These are phyloP conservation scores for Ormyrus nitidulus DNA, from an alignment of 2,888 invertebrate genomes.

Conservation along the genomic window DNA sequence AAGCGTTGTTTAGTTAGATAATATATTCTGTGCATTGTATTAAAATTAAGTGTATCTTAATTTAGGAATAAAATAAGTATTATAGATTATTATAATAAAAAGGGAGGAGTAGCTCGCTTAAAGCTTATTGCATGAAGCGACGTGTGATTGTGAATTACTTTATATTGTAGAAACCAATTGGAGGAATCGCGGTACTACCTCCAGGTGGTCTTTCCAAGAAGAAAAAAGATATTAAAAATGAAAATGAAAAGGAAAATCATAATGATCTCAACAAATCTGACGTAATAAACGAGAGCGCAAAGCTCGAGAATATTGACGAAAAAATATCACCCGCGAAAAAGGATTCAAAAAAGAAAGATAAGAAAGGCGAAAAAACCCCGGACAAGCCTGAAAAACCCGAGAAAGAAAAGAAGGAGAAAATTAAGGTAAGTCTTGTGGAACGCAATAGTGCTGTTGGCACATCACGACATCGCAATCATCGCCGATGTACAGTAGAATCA, in stretches of 20 bases:
- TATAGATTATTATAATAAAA: constrained; percentile 22
- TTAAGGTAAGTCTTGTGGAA: constrained; percentile 74
- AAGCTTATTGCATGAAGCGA: constrained; percentile 70
- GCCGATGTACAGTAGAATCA: constrained; percentile 24
- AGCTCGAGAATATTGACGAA: constrained; percentile 67
- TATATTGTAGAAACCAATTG: constrained; percentile 85
- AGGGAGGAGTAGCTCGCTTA: constrained; percentile 48
- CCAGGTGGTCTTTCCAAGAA: constrained; percentile 79
- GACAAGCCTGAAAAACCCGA: constrained; percentile 73
- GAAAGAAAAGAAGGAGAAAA: constrained; percentile 76
- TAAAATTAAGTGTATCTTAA: background rate
- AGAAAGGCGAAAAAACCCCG: constrained; percentile 70
- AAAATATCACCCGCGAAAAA: constrained; percentile 71
- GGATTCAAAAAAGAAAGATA: constrained; percentile 71
- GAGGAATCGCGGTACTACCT: constrained; percentile 90
- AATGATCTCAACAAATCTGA: constrained; percentile 75
- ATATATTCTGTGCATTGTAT: constrained; percentile 9
- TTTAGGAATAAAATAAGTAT: constrained; percentile 10
- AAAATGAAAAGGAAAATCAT: constrained; percentile 78
- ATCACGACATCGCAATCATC: constrained; percentile 8
- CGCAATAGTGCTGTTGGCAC: constrained; percentile 1
- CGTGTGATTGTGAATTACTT: constrained; percentile 69
- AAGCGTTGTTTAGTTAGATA: constrained; percentile 27
- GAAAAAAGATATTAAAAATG: constrained; percentile 79
- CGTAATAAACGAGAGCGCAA: constrained; percentile 69